phyloP scores from a whole-genome alignment of 2,888 invertebrate genomes.

The Agonopterix subpropinquella region DNA sequence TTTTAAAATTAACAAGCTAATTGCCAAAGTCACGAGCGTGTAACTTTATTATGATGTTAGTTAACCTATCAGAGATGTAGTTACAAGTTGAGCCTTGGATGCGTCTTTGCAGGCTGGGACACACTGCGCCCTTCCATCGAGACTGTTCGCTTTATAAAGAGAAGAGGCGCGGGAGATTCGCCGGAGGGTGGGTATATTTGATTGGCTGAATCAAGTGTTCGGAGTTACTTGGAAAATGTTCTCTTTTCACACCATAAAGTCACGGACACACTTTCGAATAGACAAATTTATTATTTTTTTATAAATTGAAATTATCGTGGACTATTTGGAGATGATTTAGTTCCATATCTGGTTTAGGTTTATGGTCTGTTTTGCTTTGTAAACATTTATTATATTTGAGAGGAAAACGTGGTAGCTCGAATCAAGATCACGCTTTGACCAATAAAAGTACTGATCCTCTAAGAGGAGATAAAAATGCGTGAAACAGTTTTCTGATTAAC shows the following conservation, averaged over 20 bases:
- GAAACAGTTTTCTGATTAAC: no score
- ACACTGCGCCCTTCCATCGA: constrained; percentile 47
- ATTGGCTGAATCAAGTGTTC: constrained; percentile 81
- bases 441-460: no score
- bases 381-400: not conserved
- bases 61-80: no score
- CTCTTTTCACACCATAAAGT: constrained; percentile 60
- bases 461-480: no score
- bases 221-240: constrained; percentile 73
- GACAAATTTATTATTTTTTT: constrained; percentile 14
- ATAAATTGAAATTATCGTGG: no score
- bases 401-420: no score
- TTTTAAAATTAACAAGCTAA: no score
- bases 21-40: no score
- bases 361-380: not conserved
- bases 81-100: constrained; percentile 17
- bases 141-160: constrained; percentile 61
- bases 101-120: constrained; percentile 39
- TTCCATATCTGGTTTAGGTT: no score
- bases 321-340: no score
- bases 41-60: no score
- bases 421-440: no score
- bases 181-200: constrained; percentile 74
- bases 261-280: constrained; percentile 43
- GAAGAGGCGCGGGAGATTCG: constrained; percentile 65